Base-by-base conservation (phyloP, 2,797 vertebrate species). In the Lemur catta region DNA sequence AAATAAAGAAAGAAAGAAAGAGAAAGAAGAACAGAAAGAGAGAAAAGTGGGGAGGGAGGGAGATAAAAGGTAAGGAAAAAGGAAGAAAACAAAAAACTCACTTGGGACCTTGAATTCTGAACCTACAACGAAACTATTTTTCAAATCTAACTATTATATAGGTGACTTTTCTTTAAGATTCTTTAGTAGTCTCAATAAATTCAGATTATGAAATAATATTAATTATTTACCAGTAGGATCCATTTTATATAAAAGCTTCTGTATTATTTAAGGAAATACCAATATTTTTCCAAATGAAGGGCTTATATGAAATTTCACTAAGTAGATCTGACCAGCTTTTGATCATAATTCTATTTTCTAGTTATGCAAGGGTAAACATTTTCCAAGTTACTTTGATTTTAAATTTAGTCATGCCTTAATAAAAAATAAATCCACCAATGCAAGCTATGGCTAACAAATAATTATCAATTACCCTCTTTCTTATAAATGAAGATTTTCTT, bases 21-120 rank as follows among this genome's bases (percentile, higher is more conserved):
- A 33, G 6, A 30, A 78, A 35, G 4, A 26, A 55, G 46, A 61
- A 52, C n/a, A 17, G 11, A n/a, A 28, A 41, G 24, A 67, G n/a
- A 5, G 10, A 2, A 43, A 11, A 65, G 7, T 30, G 2, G 3
- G 1, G 3, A 26, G 4, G 22, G 13, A 48, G 1, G 1, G 22
- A 18, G 11, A 1, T 14, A 11, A 43, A 13, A 28, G 26, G 2
- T 2, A 38, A 11, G 33, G 22, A n/a, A 5, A 17, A 63, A 67
- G 2, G 24, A 75, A 91, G 18, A 82, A 72, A 84, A 50, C 11
- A 78, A 12, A 80, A 71, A 74, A 61, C 8, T 76, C 41, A 84
- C 1, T 11, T 78, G 57, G 24, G 52, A 74, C 1, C 46, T 48
- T 80, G 20, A 57, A 74, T 82, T 85, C 13, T 86, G 7, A 38